phyloP scores from a whole-genome alignment of 1,140 invertebrate genomes.

The Anastatus disparis region DNA sequence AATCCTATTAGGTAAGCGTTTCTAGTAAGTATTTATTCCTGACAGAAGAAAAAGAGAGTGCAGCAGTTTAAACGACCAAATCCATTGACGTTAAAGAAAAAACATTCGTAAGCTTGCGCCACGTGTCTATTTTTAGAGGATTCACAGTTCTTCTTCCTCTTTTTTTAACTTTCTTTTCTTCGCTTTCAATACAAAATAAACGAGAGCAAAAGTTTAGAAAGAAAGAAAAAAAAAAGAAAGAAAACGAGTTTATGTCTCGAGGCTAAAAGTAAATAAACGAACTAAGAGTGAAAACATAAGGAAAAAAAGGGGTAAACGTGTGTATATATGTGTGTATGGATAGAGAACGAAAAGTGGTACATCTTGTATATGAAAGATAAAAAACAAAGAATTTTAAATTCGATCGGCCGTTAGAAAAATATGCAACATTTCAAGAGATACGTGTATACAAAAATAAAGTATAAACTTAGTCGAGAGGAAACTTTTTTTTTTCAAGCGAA shows the following conservation, averaged over 20 bases:
- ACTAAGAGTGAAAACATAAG: not conserved
- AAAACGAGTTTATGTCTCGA: not conserved
- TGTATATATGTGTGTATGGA: too few species aligned
- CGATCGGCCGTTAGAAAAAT: not conserved
- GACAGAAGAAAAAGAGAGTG: too few species aligned
- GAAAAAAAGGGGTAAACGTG: not conserved
- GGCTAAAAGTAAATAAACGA: conserved; percentile 18
- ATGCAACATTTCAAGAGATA: not conserved
- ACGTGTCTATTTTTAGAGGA: conserved; percentile 14
- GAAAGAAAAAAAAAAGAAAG: not conserved
- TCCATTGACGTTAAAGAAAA: too few species aligned
- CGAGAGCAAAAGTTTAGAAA: not conserved
- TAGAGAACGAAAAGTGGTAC: not conserved
- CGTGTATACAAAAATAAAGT: not conserved
- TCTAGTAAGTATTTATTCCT: too few species aligned
- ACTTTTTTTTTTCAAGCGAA: too few species aligned
- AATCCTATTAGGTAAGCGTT: too few species aligned
- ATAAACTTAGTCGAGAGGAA: too few species aligned
- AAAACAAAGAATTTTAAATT: not conserved
- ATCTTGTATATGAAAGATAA: not conserved
- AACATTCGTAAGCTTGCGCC: not conserved
- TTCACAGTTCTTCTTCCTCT: too few species aligned
- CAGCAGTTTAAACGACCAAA: too few species aligned
- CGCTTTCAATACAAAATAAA: conserved; percentile 15
- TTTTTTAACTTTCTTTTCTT: not conserved